phyloP scores from a whole-genome alignment of 2,113 vertebrate genomes.

The Cyprinodon brontotheroides region DNA sequence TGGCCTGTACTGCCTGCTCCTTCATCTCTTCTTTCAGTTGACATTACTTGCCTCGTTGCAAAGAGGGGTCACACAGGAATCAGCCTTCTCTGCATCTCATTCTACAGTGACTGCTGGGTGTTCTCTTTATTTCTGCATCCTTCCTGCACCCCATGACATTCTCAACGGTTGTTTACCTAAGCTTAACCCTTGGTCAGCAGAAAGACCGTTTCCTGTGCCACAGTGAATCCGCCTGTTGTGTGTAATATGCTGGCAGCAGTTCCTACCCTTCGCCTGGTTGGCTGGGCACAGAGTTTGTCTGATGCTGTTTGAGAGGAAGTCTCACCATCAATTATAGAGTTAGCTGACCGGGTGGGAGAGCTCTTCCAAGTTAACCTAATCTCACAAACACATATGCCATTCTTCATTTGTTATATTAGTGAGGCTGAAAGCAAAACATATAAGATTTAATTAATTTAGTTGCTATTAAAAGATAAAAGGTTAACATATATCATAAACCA shows the following conservation, averaged over 20 bases:
- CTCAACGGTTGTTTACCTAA: conserved; percentile 40
- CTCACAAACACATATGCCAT: not conserved
- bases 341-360: conserved; percentile 60
- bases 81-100: conserved; percentile 9
- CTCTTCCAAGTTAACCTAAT: conserved; percentile 5
- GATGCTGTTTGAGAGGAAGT: conserved; percentile 59
- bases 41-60: conserved; percentile 17
- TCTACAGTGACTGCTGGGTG: not conserved
- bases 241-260: conserved; percentile 41
- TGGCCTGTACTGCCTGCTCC: conserved; percentile 5
- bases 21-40: conserved; percentile 7
- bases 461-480: too few relatives aligned
- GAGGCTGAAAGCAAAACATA: not conserved
- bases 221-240: conserved; percentile 18
- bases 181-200: conserved; percentile 51
- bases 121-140: conserved; percentile 9
- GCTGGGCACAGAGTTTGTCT: conserved; percentile 42
- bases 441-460: not conserved
- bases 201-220: conserved; percentile 46
- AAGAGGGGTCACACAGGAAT: conserved; percentile 42
- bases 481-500: too few relatives aligned
- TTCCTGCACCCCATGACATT: not conserved
- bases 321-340: conserved; percentile 64
- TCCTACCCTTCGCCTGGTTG: conserved; percentile 26
- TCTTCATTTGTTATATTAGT: conserved; percentile 6